Evolutionary conservation across 2,888 invertebrate genomes (phyloP).

Genomic region (Gymnoscelis rufifasciata): DNA sequence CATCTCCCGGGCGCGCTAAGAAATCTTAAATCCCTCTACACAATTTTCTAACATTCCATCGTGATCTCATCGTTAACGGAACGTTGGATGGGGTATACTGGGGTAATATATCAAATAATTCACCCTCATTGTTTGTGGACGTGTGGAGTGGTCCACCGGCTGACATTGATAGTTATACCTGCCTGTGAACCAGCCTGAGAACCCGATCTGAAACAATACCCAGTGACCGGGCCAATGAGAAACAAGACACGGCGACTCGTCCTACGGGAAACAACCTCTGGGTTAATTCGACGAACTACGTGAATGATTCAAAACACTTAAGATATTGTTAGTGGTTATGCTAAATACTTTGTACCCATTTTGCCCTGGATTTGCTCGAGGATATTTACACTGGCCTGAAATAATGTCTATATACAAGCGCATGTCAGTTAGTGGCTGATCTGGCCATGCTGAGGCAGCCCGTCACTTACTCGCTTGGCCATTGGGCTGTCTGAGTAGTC

Average conservation of each 20-base stretch:
- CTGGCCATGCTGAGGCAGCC: slow-evolving; percentile 35
- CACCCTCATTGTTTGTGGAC: slow-evolving; percentile 95
- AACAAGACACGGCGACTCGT: not conserved
- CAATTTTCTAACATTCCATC: too few relatives aligned
- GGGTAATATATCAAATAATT: slow-evolving; percentile 65
- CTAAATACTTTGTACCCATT: slow-evolving; percentile 28
- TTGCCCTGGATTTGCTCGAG: slow-evolving; percentile 31
- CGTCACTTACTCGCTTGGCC: slow-evolving; percentile 88
- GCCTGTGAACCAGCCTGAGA: slow-evolving; percentile 96
- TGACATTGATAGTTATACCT: slow-evolving; percentile 97
- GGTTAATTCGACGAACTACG: slow-evolving; percentile 21
- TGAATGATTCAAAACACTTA: slow-evolving; percentile 27
- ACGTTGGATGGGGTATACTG: slow-evolving; percentile 21
- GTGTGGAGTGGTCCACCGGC: slow-evolving; percentile 96
- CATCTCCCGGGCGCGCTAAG: too few relatives aligned
- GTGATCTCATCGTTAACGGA: slow-evolving; percentile 13
- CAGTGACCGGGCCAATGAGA: slow-evolving; percentile 66
- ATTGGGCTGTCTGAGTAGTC: slow-evolving; percentile 89
- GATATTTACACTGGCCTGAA: slow-evolving; percentile 50
- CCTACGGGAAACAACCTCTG: not conserved
- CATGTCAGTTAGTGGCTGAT: slow-evolving; percentile 53
- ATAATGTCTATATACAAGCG: slow-evolving; percentile 66
- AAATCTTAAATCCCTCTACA: too few relatives aligned
- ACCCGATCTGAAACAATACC: slow-evolving; percentile 88
- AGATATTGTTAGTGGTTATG: slow-evolving; percentile 22